Conservation (phyloP, 2,113 vertebrate species). For the Lipotes vexillifer region DNA sequence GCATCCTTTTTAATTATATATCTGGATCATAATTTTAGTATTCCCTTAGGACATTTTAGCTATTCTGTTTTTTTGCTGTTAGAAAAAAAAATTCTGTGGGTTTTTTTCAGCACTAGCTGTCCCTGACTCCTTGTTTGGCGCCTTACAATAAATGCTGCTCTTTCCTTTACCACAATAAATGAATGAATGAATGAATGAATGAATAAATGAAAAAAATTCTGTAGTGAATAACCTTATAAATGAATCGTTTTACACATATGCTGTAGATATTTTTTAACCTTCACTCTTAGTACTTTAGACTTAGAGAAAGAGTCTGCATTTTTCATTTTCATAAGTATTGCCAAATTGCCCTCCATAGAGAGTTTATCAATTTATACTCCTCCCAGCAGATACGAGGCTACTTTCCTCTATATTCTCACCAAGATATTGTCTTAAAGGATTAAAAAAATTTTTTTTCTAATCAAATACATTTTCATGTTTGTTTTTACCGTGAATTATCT, state of each 20-base stretch:
- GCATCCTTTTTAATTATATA: neutral
- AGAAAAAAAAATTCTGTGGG: neutral
- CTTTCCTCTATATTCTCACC: neutral
- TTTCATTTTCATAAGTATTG: constrained; percentile 31
- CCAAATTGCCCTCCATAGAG: neutral
- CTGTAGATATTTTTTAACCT: neutral
- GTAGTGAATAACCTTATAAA: neutral
- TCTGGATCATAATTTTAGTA: constrained; percentile 14
- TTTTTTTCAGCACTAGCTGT: too few relatives aligned
- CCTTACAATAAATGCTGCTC: too few relatives aligned
- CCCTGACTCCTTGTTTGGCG: too few relatives aligned
- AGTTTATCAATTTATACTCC: neutral
- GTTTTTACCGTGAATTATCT: neutral
- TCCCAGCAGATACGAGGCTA: neutral
- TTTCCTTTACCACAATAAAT: too few relatives aligned
- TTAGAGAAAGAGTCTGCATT: neutral
- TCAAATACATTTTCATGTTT: neutral
- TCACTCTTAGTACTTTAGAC: neutral
- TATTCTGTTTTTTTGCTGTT: constrained; percentile 15
- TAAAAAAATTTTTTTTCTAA: neutral
- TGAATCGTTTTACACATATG: neutral
- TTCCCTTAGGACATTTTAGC: neutral
- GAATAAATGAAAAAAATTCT: neutral
- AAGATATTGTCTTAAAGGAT: neutral
- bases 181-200: too few relatives aligned